These are phyloP conservation scores for Ophiothrix spiculata DNA, from an alignment of 35 echinoderm and acorn worm genomes.

Conservation along the genomic window DNA sequence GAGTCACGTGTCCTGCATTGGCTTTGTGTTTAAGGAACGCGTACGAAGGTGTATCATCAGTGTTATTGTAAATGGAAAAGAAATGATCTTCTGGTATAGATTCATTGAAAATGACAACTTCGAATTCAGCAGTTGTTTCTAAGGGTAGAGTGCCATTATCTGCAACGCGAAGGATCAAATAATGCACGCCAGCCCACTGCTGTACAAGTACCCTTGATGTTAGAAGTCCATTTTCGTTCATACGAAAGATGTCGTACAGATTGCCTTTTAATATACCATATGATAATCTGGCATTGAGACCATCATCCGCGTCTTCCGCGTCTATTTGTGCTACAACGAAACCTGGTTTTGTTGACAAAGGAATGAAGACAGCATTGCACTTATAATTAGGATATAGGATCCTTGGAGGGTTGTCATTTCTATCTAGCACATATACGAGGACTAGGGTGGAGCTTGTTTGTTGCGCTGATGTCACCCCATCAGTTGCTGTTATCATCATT, in stretches of 20 bases:
- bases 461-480: slow-evolving; percentile 40
- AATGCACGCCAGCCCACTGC: slow-evolving; percentile 59
- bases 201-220: slow-evolving; percentile 47
- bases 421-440: slow-evolving; percentile 55
- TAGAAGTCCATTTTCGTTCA: slow-evolving; percentile 60
- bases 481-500: slow-evolving; percentile 61
- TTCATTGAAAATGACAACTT: slow-evolving; percentile 71
- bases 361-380: slow-evolving; percentile 59
- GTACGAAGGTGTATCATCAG: slow-evolving; percentile 44
- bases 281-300: slow-evolving; percentile 48
- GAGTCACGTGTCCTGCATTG: neutral
- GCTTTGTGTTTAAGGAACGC: slow-evolving; percentile 26
- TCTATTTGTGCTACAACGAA: slow-evolving; percentile 53
- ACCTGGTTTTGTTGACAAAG: slow-evolving; percentile 48
- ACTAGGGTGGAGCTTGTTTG: slow-evolving; percentile 41
- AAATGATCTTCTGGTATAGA: slow-evolving; percentile 62
- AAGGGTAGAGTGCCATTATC: slow-evolving; percentile 47
- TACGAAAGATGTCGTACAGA: slow-evolving; percentile 54
- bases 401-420: slow-evolving; percentile 73
- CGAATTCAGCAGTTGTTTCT: slow-evolving; percentile 21
- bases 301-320: slow-evolving; percentile 53
- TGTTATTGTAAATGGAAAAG: slow-evolving; percentile 62
- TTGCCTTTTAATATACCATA: slow-evolving; percentile 68
- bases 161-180: slow-evolving; percentile 56
- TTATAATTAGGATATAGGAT: slow-evolving; percentile 46